Evolutionary conservation across 2,797 vertebrate genomes (phyloP), one percentile per base, ranked within the genome.

Genomic region (Sparus aurata): DNA sequence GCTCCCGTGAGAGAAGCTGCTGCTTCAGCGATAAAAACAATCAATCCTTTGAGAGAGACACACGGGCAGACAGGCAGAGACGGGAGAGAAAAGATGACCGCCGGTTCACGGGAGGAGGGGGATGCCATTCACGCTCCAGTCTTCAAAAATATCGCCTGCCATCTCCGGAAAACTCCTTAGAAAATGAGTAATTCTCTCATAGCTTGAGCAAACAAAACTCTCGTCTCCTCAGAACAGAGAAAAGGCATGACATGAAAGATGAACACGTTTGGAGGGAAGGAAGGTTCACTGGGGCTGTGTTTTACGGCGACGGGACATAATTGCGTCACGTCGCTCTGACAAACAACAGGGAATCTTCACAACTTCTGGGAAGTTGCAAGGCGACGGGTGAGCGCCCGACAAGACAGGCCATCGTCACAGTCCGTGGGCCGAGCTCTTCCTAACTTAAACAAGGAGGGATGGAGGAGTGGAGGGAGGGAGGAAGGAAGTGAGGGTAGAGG

Each of bases 11-110:
- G 88, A 85, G 66, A 68, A 52, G 80, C 87, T 92, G 91, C 92
- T 92, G 89, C 78, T 75, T 87, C 90, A 93, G 92, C 77, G 74
- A 93, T 93, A 92, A 89, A 85, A 92, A 91, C 92, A 94, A 95
- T 95, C 91, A 91, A 93, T 94, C 89, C 78, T 85, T 91, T 89
- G 86, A 89, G 77, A 82, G 74, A 82, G 49, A 83, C 63, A 83
- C 72, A 79, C 75, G 69, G 73, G 41, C 30, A 59, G 78, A 69
- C 61, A 75, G 55, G 72, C 59, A 71, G 74, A 58, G 72, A 70
- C 66, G 61, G 55, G 73, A 79, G 61, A 34, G 66, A 77, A 75
- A 72, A 73, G 25, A 84, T 53, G 54, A 82, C 80, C 53, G 30
- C 41, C 53, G 77, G 52, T 73, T 55, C 80, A 83, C 3, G 38